Evolutionary conservation across 2,797 vertebrate genomes (phyloP), one percentile per base, ranked within the genome.

Genomic region (Anas bahamensis): DNA sequence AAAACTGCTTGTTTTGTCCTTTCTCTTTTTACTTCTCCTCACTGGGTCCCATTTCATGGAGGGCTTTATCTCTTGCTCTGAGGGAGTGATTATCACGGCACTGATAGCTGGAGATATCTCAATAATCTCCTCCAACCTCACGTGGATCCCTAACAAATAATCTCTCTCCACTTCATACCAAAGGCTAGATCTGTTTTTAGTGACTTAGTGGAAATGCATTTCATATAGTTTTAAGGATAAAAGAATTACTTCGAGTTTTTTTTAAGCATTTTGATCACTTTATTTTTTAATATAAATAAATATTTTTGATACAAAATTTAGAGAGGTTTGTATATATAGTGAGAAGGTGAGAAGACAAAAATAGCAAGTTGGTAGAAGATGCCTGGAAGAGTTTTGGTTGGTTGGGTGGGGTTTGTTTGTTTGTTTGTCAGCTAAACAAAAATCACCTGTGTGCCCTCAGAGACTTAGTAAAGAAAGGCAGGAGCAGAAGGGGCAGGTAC

Each of bases 71-170:
- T 56, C 44, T 93, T 87, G 37, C 1, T 7, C 33, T 0, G 0
- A 88, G 64, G 76, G 22, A 86, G 28, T 78, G 41, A 91, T 86
- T 88, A 91, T 94, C 73, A 50, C 70, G 71, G 17, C 31, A 89
- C 77, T 31, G 71, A 88, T 73, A 60, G 48, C 74, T 76, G 78
- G 26, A 75, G 52, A 68, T 57, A 82, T 17, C 79, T 92, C 88
- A 81, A 2, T 86, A 81, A 95, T 88, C 55, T 89, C 42, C 39
- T 81, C 57, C 16, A 9, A 70, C 78, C 39, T 87, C 86, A 60
- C 35, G 26, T 57, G 63, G 46, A 83, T 90, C 82, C 31, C 86
- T 44, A 75, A 75, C 35, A 95, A 86, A 91, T 68, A 72, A 10
- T 50, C 35, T 71, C 63, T 94, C 35, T 77, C 29, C 56, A 79